Conservation (phyloP, 2,888 invertebrate species). For the Uloborus plumipes region DNA sequence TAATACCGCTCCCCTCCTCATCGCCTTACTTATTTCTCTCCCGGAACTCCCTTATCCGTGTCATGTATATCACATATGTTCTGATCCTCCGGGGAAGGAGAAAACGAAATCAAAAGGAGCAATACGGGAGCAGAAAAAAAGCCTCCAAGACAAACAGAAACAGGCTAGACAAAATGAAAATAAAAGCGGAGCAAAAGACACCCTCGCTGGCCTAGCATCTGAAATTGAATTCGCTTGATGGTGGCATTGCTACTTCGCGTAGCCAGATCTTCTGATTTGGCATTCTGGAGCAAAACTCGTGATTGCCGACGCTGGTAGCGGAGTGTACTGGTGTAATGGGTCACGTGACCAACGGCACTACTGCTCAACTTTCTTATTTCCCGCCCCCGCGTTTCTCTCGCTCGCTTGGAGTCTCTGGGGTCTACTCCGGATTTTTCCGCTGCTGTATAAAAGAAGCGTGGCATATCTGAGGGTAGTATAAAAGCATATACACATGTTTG, state of each 20-base stretch:
- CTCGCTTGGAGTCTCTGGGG: conserved; percentile 26
- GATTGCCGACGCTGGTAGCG: conserved; percentile 29
- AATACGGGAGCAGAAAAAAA: conserved; percentile 8
- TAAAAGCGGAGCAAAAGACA: conserved; percentile 7
- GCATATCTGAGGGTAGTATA: conserved; percentile 19
- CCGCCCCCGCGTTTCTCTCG: neutral
- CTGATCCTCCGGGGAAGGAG: neutral
- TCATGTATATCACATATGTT: neutral
- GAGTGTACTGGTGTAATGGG: conserved; percentile 47
- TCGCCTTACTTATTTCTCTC: neutral
- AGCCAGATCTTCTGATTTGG: conserved; percentile 25
- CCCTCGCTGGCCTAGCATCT: conserved; percentile 3
- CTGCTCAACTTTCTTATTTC: neutral
- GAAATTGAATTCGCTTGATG: conserved; percentile 44
- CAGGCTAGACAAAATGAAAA: conserved; percentile 24
- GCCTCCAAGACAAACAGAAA: conserved; percentile 14
- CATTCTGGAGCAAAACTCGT: conserved; percentile 30
- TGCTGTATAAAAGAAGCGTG: conserved; percentile 28
- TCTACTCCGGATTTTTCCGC: conserved; percentile 37
- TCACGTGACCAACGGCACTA: conserved; percentile 38
- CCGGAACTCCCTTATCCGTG: neutral
- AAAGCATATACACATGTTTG: too few species aligned
- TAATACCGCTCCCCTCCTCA: neutral
- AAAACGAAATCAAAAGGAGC: conserved; percentile 3
- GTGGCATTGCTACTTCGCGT: conserved; percentile 29